A percentile compares a stretch with the other conserved stretches of the same genome.
These are phyloP conservation scores for Gambusia holbrooki DNA, from an alignment of 2,113 vertebrate genomes.

Conservation along the genomic window DNA sequence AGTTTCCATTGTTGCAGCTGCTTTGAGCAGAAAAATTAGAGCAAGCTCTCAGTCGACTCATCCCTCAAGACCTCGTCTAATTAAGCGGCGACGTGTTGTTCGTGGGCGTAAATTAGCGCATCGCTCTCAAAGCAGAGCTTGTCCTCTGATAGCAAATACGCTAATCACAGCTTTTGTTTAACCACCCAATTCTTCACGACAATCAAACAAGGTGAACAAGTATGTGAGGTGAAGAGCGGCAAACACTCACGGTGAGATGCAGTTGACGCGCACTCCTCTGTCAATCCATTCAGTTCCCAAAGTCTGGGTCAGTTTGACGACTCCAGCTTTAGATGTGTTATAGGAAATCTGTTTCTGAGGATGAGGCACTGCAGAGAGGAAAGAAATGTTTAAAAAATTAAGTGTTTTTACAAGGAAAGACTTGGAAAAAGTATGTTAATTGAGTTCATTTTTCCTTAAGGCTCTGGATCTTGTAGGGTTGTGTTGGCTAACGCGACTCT, in stretches of 20 bases:
- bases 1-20: constrained; percentile 73
- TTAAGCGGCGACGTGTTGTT: constrained; percentile 79
- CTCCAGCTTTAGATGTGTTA: constrained; percentile 82
- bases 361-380: constrained; percentile 76
- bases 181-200: constrained; percentile 22
- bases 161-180: constrained; percentile 51
- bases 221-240: background rate
- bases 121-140: constrained; percentile 66
- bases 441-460: too few relatives aligned
- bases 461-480: too few relatives aligned
- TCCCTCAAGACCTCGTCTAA: constrained; percentile 84
- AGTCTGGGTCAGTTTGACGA: constrained; percentile 85
- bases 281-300: constrained; percentile 83
- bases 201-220: constrained; percentile 30
- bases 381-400: background rate
- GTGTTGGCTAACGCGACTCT: too few relatives aligned
- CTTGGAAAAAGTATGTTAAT: too few relatives aligned
- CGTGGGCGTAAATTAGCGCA: constrained; percentile 78
- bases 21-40: constrained; percentile 82
- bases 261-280: constrained; percentile 82
- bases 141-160: constrained; percentile 66
- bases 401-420: too few relatives aligned
- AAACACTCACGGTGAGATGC: constrained; percentile 84
- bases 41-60: constrained; percentile 80
- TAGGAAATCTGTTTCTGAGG: constrained; percentile 86